Evolutionary conservation across 1,140 invertebrate species (phyloP), one percentile per base, ranked within the genome.

Genomic region (Lasioglossum albipes): DNA sequence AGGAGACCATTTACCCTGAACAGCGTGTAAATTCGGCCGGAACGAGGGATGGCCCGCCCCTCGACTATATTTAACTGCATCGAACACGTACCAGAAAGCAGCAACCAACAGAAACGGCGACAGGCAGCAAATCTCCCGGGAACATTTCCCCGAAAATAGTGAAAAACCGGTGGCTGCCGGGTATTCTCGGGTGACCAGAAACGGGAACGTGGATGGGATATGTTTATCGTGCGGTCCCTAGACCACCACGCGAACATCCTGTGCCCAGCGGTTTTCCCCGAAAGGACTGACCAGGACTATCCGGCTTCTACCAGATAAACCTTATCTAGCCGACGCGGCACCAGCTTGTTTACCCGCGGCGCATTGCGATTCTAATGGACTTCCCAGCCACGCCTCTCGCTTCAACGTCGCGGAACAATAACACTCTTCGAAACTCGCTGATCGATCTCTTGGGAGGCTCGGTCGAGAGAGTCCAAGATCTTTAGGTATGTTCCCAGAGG

Each of bases 271-370:
- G 69, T 79, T 77, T 79, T 79, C 22, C 78, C 42, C 49, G 22
- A 61, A 79, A 27, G 64, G 52, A 36, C 54, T 73, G 78, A 79
- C 71, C 78, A 72, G 31, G 27, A 41, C 42, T 68, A 54, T 61
- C 71, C 78, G 71, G 62, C 42, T 31, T 49, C 20, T 71, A 2
- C 31, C 7, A 75, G 78, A 80, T 80, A 80, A 59, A 62, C 13
- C 54, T 80, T 80, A 75, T 79, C 78, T 75, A 66, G 54, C 77
- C 36, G 45, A 12, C 45, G 45, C 9, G 45, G 10, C 7, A 20
- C 54, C 64, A 57, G 41, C 59, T 79, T 74, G 72, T 75, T 68
- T 49, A 42, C 54, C 27, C 27, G 22, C 42, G 36, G 36, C 57
- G 36, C 49, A 10, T n/a, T n/a, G 52, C 49, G 42, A 20, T 41